phyloP scores from a whole-genome alignment of 1,140 invertebrate genomes.

The Drosophila novamexicana region DNA sequence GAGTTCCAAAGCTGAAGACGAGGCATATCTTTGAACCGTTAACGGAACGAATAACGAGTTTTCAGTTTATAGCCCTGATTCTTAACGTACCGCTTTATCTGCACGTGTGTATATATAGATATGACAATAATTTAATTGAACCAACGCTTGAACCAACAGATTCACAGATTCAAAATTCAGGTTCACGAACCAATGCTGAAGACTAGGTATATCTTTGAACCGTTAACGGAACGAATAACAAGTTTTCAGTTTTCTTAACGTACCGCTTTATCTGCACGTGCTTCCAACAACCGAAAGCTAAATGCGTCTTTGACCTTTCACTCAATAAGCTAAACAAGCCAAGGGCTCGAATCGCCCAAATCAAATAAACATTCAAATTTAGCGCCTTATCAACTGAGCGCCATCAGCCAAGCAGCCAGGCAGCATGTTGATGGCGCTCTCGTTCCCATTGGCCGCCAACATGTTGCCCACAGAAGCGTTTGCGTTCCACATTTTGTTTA shows the following conservation, averaged over 20 bases:
- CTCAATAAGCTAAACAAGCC: background rate
- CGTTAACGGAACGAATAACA: too few relatives aligned
- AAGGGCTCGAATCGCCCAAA: slow-evolving; percentile 8
- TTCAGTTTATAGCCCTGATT: too few relatives aligned
- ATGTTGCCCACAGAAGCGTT: slow-evolving; percentile 42
- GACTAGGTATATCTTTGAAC: too few relatives aligned
- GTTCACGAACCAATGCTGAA: too few relatives aligned
- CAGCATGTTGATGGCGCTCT: slow-evolving; percentile 25
- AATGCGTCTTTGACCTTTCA: slow-evolving; percentile 47
- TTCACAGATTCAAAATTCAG: too few relatives aligned
- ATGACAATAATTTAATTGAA: too few relatives aligned
- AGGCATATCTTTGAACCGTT: too few relatives aligned
- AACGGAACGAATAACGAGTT: too few relatives aligned
- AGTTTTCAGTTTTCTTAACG: background rate
- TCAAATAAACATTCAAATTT: slow-evolving; percentile 65
- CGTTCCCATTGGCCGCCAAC: slow-evolving; percentile 13
- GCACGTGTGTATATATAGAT: too few relatives aligned
- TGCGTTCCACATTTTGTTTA: slow-evolving; percentile 80
- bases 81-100: too few relatives aligned
- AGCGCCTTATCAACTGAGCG: slow-evolving; percentile 63
- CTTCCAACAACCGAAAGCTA: background rate
- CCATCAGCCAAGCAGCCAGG: slow-evolving; percentile 26
- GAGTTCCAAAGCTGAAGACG: too few relatives aligned
- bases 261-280: slow-evolving; percentile 24
- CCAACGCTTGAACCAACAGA: too few relatives aligned